Base-by-base conservation (phyloP, 2,888 invertebrate species). In the Didymodactylos carnosus region DNA sequence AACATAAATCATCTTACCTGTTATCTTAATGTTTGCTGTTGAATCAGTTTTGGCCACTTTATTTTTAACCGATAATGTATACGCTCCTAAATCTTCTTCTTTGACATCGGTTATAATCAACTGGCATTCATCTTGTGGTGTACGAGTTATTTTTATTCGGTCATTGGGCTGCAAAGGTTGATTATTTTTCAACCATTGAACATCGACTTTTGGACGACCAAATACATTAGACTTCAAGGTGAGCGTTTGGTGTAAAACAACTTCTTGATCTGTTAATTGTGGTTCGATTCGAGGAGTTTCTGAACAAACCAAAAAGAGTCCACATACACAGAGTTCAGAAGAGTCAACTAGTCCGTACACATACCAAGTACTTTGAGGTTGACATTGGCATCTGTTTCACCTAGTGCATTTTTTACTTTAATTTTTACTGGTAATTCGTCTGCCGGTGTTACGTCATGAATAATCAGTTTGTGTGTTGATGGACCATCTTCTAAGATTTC, bases 131-230 rank as follows among this genome's bases (percentile, higher is more conserved):
- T 74, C 71, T 69, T 72, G 53, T 40, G 43, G 71, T 27, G 41
- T 71, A 23, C 41, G 71, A 46, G 71, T 71, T 13, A 74, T 74
- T 29, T 62, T 62, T 43, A 74, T 35, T n/a, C 53, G 51, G 19
- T 74, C 74, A 39, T 71, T 71, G 35, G 74, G 62, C 41, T 71
- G 41, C 8, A 74, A n/a, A 46, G 74, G 74, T 72, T 74, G 41
- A 39, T 71, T 53, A 40, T 74, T 71, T 71, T 74, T 74, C 11
- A 71, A 69, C 74, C 74, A 74, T 46, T 71, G 71, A 39, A 71
- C 43, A 41, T 49, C 71, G 7, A 40, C 74, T 40, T 29, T 39
- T 25, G 75, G 75, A 40, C 69, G 71, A 19, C 75, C 75, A 51
- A 40, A 16, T 16, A 74, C 46, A n/a, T 71, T 35, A 3, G 71